Evolutionary conservation across 1,140 invertebrate genomes (phyloP).

Genomic region (Drosophila tani): DNA sequence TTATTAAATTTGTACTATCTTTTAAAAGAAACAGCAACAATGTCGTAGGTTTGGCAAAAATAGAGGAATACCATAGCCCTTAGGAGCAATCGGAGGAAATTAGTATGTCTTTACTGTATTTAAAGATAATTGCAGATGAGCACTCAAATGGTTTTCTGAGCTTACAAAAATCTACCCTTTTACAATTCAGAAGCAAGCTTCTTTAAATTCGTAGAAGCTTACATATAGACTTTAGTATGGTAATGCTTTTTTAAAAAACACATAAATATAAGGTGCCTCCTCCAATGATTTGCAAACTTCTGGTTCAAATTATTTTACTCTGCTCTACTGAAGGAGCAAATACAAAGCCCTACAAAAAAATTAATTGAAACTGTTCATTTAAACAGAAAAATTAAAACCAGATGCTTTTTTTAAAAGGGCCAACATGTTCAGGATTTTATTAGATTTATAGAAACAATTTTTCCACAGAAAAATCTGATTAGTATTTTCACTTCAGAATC

Average conservation of each 20-base stretch:
- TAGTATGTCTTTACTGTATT: no score
- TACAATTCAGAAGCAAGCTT: background rate
- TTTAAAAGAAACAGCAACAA: background rate
- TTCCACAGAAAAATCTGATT: background rate
- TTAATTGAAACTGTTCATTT: background rate
- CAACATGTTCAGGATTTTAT: background rate
- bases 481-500: background rate
- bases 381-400: no score
- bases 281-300: background rate
- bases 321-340: no score
- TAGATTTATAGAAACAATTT: background rate
- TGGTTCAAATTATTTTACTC: background rate
- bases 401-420: no score
- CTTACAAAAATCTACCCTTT: background rate
- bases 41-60: background rate
- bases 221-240: background rate
- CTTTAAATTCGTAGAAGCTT: background rate
- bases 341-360: no score
- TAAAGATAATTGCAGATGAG: background rate
- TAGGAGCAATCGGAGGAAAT: background rate
- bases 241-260: background rate
- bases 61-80: no score
- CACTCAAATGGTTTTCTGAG: background rate
- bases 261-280: background rate
- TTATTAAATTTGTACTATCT: background rate